Conservation (phyloP, 30 jellyfish, hydroid and myxozoan genomes). For the Turritopsis rubra region DNA sequence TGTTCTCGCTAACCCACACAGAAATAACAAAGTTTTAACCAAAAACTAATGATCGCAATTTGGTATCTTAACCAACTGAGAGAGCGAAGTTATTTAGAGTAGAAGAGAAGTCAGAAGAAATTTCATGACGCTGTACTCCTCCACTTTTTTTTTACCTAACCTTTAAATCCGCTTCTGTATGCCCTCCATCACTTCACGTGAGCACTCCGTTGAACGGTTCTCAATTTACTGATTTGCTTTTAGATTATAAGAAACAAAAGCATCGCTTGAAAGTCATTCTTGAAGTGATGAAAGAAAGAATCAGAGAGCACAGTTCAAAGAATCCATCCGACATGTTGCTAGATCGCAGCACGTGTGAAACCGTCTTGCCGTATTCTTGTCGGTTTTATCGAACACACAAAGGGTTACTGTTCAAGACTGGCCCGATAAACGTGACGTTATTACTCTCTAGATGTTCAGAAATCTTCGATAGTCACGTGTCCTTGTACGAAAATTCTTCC, state of each 20-base stretch:
- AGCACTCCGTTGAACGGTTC: neutral
- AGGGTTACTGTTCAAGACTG: constrained; percentile 14
- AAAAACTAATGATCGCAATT: too few relatives aligned
- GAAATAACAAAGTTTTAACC: too few relatives aligned
- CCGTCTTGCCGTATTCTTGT: constrained; percentile 1
- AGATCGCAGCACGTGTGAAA: neutral
- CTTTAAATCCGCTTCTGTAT: too few relatives aligned
- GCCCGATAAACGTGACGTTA: constrained; percentile 15
- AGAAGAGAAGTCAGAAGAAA: too few relatives aligned
- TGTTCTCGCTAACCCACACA: too few relatives aligned
- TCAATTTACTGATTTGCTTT: too few relatives aligned
- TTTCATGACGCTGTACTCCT: too few relatives aligned
- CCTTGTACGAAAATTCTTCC: constrained; percentile 4
- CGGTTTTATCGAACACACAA: constrained; percentile 19
- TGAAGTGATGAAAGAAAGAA: constrained; percentile 8
- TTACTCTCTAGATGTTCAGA: constrained; percentile 18
- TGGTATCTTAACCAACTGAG: too few relatives aligned
- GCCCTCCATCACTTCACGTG: neutral
- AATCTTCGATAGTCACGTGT: neutral
- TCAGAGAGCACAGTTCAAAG: constrained; percentile 16
- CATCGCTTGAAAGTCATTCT: neutral
- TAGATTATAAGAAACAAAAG: constrained; percentile 20
- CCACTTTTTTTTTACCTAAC: neutral
- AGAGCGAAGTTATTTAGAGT: too few relatives aligned
- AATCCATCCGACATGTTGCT: constrained; percentile 10